A percentile compares a stretch with the other conserved stretches of the same genome.
Conservation (phyloP, 2,113 vertebrate species). For the Calidris pygmaea region DNA sequence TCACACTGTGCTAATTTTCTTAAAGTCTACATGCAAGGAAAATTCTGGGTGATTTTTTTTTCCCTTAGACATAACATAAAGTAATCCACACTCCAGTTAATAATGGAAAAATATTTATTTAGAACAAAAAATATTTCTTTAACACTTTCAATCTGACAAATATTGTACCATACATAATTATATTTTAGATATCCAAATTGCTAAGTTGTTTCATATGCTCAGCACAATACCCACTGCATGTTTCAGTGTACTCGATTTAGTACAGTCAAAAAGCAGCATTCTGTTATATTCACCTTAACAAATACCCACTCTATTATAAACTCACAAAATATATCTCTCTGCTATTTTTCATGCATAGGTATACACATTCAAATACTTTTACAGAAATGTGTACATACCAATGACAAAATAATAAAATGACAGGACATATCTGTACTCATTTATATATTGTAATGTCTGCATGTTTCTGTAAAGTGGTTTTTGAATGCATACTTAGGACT, state of each 20-base stretch:
- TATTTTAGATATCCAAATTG: background rate
- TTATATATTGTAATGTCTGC: constrained; percentile 19
- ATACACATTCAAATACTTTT: background rate
- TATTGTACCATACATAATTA: background rate
- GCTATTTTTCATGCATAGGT: background rate
- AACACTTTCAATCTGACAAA: background rate
- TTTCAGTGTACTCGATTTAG: background rate
- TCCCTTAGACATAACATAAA: background rate
- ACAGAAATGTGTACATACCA: background rate
- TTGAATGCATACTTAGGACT: background rate
- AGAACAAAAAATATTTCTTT: background rate
- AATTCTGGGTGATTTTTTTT: background rate
- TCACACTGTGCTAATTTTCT: constrained; percentile 34
- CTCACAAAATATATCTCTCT: background rate
- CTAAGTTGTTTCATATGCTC: background rate
- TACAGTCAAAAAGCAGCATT: background rate
- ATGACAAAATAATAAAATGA: constrained; percentile 24
- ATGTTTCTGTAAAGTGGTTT: constrained; percentile 34
- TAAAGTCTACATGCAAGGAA: constrained; percentile 5
- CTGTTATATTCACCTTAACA: constrained; percentile 14
- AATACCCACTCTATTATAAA: constrained; percentile 1
- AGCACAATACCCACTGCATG: background rate
- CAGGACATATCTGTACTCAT: constrained; percentile 33
- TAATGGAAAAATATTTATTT: background rate
- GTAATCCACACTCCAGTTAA: background rate